A percentile compares a stretch with the other conserved stretches of the same genome.
Conservation (phyloP, 2,797 vertebrate species). For the Geotrypetes seraphini region DNA sequence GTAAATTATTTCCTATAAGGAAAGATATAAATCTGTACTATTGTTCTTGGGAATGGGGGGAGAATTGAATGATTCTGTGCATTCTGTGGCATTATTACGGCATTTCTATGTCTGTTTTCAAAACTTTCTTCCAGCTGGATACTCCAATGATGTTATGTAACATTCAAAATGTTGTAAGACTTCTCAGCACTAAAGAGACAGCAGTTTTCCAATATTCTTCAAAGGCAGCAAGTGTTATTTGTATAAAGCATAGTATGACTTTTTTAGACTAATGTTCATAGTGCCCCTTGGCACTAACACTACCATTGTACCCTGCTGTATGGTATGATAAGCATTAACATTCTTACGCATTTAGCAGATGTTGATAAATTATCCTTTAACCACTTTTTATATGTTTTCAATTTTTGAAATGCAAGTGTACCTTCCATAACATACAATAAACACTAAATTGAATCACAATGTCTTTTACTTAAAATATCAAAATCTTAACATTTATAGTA, state of each 20-base stretch:
- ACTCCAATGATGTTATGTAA: slow-evolving; percentile 41
- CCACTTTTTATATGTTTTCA: slow-evolving; percentile 86
- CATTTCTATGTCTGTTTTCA: slow-evolving; percentile 59
- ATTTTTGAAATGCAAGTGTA: slow-evolving; percentile 81
- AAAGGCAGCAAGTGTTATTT: slow-evolving; percentile 69
- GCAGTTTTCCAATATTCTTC: slow-evolving; percentile 44
- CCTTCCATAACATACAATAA: slow-evolving; percentile 84
- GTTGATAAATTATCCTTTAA: slow-evolving; percentile 76
- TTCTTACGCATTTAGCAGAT: slow-evolving; percentile 74
- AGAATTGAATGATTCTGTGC: slow-evolving; percentile 56
- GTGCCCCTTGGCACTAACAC: slow-evolving; percentile 66
- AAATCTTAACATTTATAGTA: slow-evolving; percentile 2
- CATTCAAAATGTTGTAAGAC: slow-evolving; percentile 46
- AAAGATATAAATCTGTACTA: slow-evolving; percentile 64
- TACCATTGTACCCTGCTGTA: slow-evolving; percentile 72
- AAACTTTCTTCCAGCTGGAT: slow-evolving; percentile 52
- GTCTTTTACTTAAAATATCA: slow-evolving; percentile 21
- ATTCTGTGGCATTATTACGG: slow-evolving; percentile 63
- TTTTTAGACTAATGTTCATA: slow-evolving; percentile 71
- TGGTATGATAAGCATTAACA: slow-evolving; percentile 59
- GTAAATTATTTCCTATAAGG: slow-evolving; percentile 75
- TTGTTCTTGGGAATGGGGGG: slow-evolving; percentile 54
- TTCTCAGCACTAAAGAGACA: slow-evolving; percentile 40
- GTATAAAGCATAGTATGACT: slow-evolving; percentile 75
- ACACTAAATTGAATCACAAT: slow-evolving; percentile 69